Evolutionary conservation across 2,113 vertebrate genomes (phyloP).

Genomic region (Odobenus rosmarus): DNA sequence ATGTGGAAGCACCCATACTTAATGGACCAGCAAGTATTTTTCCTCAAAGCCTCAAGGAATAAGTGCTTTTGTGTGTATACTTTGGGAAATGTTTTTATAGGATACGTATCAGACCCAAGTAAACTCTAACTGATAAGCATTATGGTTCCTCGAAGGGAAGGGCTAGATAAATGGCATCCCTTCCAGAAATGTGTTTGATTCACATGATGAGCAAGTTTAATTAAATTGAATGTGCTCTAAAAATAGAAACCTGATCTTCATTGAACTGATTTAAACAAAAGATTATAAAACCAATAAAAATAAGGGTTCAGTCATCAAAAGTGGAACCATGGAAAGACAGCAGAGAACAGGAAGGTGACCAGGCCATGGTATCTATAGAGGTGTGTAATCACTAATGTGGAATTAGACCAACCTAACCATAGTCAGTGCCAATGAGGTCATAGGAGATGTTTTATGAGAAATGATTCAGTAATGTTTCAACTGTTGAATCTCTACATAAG

Average conservation of each 20-base stretch:
- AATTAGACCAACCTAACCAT: background rate
- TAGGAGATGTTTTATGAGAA: background rate
- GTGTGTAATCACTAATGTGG: background rate
- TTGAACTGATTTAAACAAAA: background rate
- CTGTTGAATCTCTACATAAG: background rate
- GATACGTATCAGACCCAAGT: background rate
- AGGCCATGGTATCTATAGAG: background rate
- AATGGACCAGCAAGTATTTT: background rate
- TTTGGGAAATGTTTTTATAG: background rate
- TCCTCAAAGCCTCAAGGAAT: background rate
- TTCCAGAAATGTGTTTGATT: conserved; percentile 1
- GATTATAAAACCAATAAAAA: background rate
- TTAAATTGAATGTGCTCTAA: background rate
- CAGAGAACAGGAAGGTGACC: background rate
- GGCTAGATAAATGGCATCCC: background rate
- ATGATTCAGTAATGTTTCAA: background rate
- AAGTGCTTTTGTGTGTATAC: background rate
- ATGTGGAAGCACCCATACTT: background rate
- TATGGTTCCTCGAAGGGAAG: background rate
- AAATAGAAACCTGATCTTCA: background rate
- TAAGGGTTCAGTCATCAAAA: background rate
- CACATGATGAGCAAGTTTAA: background rate
- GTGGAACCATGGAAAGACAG: background rate
- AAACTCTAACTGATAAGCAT: background rate
- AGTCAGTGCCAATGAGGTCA: background rate